Evolutionary conservation across 1,140 invertebrate species (phyloP).

Genomic region (Drosophila auraria): DNA sequence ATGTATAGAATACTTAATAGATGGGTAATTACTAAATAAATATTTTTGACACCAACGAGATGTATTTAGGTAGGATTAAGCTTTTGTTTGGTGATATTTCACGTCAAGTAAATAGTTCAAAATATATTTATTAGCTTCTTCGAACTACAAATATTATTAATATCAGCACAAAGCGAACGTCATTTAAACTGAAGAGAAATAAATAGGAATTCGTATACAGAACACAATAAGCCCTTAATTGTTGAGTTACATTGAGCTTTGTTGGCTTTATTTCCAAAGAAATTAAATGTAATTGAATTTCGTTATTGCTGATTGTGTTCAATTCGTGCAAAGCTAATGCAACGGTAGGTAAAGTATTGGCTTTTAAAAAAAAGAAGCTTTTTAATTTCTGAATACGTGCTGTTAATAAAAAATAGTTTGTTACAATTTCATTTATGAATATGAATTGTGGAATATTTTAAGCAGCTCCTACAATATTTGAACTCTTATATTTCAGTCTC

Average conservation of each 20-base stretch:
- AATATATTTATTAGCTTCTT: not conserved
- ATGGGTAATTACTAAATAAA: too few species aligned
- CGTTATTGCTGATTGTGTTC: not conserved
- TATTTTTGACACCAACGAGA: too few species aligned
- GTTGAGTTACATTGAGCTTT: not conserved
- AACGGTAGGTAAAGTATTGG: not conserved
- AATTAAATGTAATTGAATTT: slow-evolving; percentile 5
- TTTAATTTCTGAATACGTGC: too few species aligned
- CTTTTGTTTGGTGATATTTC: too few species aligned
- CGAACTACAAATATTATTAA: not conserved
- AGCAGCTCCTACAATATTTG: too few species aligned
- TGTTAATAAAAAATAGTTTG: too few species aligned
- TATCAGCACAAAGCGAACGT: not conserved
- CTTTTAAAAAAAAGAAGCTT: not conserved
- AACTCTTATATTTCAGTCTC: too few species aligned
- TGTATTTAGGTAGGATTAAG: not conserved
- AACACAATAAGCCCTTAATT: not conserved
- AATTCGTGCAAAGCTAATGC: not conserved
- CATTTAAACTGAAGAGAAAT: not conserved
- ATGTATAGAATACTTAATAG: too few species aligned
- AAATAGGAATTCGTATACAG: not conserved
- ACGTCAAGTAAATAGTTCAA: not conserved
- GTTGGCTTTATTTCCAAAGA: not conserved
- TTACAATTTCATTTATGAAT: too few species aligned
- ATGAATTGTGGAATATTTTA: too few species aligned